Evolutionary conservation across 2,113 vertebrate genomes (phyloP), one percentile per base, ranked within the genome.

Genomic region (Poeciliopsis prolifica): DNA sequence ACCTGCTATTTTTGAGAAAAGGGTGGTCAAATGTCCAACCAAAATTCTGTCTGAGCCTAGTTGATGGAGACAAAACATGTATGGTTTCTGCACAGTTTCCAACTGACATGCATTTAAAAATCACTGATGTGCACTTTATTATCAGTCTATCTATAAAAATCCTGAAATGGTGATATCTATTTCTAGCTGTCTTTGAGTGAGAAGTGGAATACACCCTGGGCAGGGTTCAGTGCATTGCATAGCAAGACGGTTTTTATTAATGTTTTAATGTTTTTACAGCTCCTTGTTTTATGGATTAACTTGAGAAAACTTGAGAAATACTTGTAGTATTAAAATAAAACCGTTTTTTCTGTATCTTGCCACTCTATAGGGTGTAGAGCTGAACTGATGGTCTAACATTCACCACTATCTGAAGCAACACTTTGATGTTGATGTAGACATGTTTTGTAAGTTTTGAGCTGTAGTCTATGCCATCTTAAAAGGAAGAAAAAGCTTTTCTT

Each of bases 341-440:
- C 22, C 31, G 1, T 12, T 11, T 0, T 70, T 54, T 66, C 14
- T 31, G 5, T 19, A 35, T 28, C 5, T 26, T 35, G 19, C 35
- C 61, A 5, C 31, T 22, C n/a, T 72, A 35, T 7, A 30, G 58
- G 61, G 75, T 64, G 69, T 15, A 61, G 58, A 63, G 48, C 24
- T 58, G 60, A 37, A 65, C 40, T 33, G 73, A 37, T 70, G 66
- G 60, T 62, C 66, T 69, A 31, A 64, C 22, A 40, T 48, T 51
- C 68, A 82, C 12, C 44, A 61, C 65, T 60, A 15, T 75, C 74
- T 73, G n/a, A 78, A 79, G 68, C 4, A 10, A 68, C 37, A 48
- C 33, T 87, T 92, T 90, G 86, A 88, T 87, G 77, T 88, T 44
- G 74, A 65, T 54, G 75, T 42, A 73, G 64, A 78, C 44, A 70